Evolutionary conservation across 2,113 vertebrate species (phyloP).

Genomic region (Gasterosteus aculeatus): DNA sequence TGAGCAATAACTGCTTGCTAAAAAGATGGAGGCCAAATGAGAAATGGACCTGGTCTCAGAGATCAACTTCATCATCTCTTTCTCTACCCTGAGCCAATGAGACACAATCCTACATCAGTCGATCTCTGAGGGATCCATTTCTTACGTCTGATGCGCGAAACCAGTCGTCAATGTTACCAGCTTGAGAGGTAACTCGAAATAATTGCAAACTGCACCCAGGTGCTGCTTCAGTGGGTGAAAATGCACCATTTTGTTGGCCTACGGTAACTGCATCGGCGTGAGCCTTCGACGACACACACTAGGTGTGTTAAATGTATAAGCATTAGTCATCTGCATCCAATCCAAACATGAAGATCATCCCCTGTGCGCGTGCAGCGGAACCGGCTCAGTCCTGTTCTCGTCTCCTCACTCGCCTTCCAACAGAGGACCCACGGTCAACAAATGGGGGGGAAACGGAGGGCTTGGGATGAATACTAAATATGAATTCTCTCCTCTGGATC

Average conservation of each 20-base stretch:
- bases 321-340: conserved; percentile 72
- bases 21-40: conserved; percentile 19
- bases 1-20: conserved; percentile 14
- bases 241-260: conserved; percentile 64
- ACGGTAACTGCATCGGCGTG: conserved; percentile 46
- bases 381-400: conserved; percentile 57
- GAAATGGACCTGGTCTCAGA: conserved; percentile 7
- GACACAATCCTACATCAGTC: conserved; percentile 23
- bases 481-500: conserved; percentile 38
- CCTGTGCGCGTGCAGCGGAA: conserved; percentile 51
- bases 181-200: conserved; percentile 21
- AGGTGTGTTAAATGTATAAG: conserved; percentile 70
- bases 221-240: conserved; percentile 47
- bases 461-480: conserved; percentile 62
- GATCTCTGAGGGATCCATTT: conserved; percentile 27
- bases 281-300: conserved; percentile 61
- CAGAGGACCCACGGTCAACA: conserved; percentile 39
- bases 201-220: conserved; percentile 25
- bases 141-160: conserved; percentile 22
- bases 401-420: conserved; percentile 27
- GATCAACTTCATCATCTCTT: conserved; percentile 49
- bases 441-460: conserved; percentile 29
- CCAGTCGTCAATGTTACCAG: not conserved
- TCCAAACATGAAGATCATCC: conserved; percentile 53
- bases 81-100: conserved; percentile 35